Evolutionary conservation across 2,113 vertebrate genomes (phyloP).

Genomic region (Nerophis ophidion): DNA sequence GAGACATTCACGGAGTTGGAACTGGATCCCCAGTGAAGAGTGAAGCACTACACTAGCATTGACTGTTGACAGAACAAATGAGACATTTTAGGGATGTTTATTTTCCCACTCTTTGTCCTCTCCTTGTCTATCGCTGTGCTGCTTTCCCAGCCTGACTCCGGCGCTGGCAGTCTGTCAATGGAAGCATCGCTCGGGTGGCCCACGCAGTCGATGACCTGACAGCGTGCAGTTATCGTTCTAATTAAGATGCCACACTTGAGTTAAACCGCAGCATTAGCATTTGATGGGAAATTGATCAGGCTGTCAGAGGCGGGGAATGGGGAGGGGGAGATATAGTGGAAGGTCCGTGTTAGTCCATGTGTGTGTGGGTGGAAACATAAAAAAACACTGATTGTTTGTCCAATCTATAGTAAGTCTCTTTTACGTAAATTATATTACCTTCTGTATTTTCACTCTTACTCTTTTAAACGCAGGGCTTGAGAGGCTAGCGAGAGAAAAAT

Average conservation of each 20-base stretch:
- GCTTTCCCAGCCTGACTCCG: slow-evolving; percentile 39
- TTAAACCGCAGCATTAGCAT: slow-evolving; percentile 80
- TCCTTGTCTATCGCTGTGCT: slow-evolving; percentile 32
- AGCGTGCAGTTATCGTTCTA: slow-evolving; percentile 75
- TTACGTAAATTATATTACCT: background rate
- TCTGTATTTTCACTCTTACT: too few species aligned
- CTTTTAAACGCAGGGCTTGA: too few species aligned
- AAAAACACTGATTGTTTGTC: background rate
- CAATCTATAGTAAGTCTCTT: background rate
- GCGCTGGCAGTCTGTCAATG: slow-evolving; percentile 72
- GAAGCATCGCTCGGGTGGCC: slow-evolving; percentile 67
- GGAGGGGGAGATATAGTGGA: slow-evolving; percentile 28
- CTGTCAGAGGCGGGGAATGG: slow-evolving; percentile 65
- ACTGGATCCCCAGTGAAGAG: too few species aligned
- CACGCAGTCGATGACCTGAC: slow-evolving; percentile 77
- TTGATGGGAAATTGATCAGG: slow-evolving; percentile 88
- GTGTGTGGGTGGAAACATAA: slow-evolving; percentile 13
- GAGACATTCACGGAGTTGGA: too few species aligned
- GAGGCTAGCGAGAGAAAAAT: too few species aligned
- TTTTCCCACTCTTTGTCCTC: slow-evolving; percentile 14
- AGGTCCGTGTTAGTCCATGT: slow-evolving; percentile 19
- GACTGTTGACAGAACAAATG: slow-evolving; percentile 14
- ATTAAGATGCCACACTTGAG: slow-evolving; percentile 90
- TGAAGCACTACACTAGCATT: too few species aligned
- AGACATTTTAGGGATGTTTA: slow-evolving; percentile 16